These are phyloP conservation scores for Zootermopsis nevadensis DNA, from an alignment of 2,888 invertebrate genomes.

Conservation along the genomic window DNA sequence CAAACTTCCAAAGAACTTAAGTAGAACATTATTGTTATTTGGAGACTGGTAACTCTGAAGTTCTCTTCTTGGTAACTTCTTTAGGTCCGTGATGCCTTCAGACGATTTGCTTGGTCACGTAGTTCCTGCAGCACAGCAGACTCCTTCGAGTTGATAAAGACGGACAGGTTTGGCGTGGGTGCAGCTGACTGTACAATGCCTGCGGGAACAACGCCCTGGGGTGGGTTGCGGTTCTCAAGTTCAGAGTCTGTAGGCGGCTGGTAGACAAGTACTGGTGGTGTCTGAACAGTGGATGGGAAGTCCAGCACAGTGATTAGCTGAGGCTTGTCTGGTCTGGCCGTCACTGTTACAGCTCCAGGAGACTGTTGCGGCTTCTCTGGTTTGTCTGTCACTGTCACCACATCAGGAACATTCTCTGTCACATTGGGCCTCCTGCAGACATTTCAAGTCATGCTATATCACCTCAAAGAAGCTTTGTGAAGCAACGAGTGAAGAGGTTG, in stretches of 20 bases:
- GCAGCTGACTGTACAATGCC: slow-evolving; percentile 65
- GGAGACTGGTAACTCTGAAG: slow-evolving; percentile 36
- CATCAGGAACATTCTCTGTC: not conserved
- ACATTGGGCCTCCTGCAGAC: slow-evolving; percentile 11
- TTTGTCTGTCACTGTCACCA: not conserved
- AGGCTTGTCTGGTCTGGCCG: slow-evolving; percentile 3
- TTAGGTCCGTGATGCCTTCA: not conserved
- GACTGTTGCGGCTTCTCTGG: not conserved
- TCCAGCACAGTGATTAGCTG: slow-evolving; percentile 57
- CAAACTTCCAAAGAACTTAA: not conserved
- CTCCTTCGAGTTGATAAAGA: slow-evolving; percentile 58
- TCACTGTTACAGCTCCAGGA: not conserved
- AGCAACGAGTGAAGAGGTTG: too few relatives aligned
- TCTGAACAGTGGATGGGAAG: slow-evolving; percentile 56
- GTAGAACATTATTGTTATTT: slow-evolving; percentile 23
- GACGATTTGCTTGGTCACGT: slow-evolving; percentile 60
- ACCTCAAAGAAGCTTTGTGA: not conserved
- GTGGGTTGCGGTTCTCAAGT: slow-evolving; percentile 57
- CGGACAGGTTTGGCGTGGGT: slow-evolving; percentile 60
- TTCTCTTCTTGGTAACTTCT: not conserved
- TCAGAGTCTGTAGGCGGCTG: slow-evolving; percentile 55
- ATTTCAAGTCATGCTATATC: not conserved
- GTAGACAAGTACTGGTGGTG: slow-evolving; percentile 55
- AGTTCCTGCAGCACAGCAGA: slow-evolving; percentile 60
- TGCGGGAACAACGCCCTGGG: slow-evolving; percentile 62